A percentile compares a stretch with the other conserved stretches of the same genome.
These are phyloP conservation scores for Tachystola acroxantha DNA, from an alignment of 2,888 invertebrate genomes.

Conservation along the genomic window DNA sequence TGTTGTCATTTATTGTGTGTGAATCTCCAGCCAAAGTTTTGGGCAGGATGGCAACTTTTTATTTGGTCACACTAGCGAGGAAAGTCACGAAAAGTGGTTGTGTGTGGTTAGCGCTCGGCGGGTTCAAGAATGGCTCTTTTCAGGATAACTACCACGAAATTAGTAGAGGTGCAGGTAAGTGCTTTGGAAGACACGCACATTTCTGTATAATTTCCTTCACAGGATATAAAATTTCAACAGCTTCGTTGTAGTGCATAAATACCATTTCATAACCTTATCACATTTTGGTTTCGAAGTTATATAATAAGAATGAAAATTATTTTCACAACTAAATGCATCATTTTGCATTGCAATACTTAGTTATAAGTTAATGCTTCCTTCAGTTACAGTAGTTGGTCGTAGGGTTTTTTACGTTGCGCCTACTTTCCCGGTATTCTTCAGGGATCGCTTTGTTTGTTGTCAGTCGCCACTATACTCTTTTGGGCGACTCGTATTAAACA, in stretches of 20 bases:
- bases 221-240: neutral
- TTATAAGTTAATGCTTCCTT: too few relatives aligned
- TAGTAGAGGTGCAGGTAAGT: constrained; percentile 81
- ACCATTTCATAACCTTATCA: constrained; percentile 40
- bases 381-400: too few relatives aligned
- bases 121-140: constrained; percentile 80
- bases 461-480: too few relatives aligned
- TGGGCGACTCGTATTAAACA: too few relatives aligned
- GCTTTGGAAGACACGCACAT: constrained; percentile 21
- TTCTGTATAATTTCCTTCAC: neutral
- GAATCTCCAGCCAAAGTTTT: too few relatives aligned
- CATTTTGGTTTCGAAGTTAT: constrained; percentile 45
- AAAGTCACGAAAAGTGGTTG: too few relatives aligned
- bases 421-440: neutral
- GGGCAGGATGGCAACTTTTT: too few relatives aligned
- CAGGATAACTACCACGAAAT: constrained; percentile 80
- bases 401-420: neutral
- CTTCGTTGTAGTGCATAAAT: neutral
- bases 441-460: too few relatives aligned
- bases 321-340: constrained; percentile 15
- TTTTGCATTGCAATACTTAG: too few relatives aligned
- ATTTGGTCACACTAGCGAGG: too few relatives aligned
- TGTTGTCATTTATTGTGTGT: too few relatives aligned
- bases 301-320: constrained; percentile 50
- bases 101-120: constrained; percentile 52